Conservation (phyloP, 2,113 vertebrate species). For the Oxyura jamaicensis region DNA sequence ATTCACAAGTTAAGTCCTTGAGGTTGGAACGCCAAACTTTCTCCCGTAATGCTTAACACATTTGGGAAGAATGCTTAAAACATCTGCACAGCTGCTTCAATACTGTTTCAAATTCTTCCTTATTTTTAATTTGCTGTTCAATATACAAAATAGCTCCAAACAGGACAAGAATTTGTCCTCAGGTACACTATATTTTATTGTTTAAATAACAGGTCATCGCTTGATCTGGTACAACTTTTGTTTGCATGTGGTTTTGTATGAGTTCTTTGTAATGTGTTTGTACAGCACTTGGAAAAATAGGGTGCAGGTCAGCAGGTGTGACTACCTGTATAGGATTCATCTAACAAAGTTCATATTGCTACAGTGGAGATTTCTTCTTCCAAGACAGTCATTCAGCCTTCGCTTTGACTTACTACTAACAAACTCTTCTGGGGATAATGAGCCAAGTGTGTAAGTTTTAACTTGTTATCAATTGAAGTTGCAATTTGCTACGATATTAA, state of each 20-base stretch:
- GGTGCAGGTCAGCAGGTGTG: neutral
- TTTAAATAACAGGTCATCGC: neutral
- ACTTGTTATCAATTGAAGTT: neutral
- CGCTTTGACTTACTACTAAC: neutral
- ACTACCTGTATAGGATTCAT: neutral
- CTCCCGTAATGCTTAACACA: neutral
- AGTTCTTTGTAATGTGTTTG: neutral
- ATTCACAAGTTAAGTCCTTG: neutral
- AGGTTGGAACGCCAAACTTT: neutral
- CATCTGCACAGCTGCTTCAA: neutral
- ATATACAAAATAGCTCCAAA: neutral
- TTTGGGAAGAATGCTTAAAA: neutral
- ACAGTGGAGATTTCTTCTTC: neutral
- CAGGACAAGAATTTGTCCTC: neutral
- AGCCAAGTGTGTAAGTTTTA: neutral
- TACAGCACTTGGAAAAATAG: neutral
- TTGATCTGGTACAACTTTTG: neutral
- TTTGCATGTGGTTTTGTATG: neutral
- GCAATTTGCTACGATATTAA: neutral
- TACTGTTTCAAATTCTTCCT: neutral
- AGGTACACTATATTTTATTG: fast-evolving
- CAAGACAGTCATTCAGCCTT: neutral
- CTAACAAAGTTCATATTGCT: neutral
- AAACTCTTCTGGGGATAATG: neutral
- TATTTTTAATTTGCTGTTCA: neutral